Percentiles rank a stretch among this genome's conserved stretches.
Conservation (phyloP, 1,140 invertebrate genomes). For the Manduca sexta region DNA sequence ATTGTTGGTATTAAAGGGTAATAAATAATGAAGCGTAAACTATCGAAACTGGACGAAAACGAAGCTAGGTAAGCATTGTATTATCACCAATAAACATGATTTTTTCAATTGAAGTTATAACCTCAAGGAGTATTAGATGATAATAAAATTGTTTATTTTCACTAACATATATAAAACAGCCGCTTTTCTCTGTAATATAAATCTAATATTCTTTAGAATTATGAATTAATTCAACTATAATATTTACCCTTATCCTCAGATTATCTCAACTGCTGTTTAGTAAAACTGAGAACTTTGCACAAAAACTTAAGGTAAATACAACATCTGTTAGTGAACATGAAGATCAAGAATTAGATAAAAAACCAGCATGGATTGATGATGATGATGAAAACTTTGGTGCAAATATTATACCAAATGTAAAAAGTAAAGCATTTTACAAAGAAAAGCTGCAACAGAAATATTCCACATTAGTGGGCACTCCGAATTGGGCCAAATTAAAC, state of each 20-base stretch:
- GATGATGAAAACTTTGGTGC: slow-evolving; percentile 17
- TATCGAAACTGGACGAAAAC: slow-evolving; percentile 26
- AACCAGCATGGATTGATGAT: slow-evolving; percentile 19
- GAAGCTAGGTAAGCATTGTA: slow-evolving; percentile 32
- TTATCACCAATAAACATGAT: background rate
- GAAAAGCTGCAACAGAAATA: slow-evolving; percentile 21
- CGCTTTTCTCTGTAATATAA: too few species aligned
- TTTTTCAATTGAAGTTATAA: too few species aligned
- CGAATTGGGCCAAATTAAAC: slow-evolving; percentile 81
- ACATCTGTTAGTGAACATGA: background rate
- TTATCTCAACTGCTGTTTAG: slow-evolving; percentile 16
- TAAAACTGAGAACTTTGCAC: slow-evolving; percentile 11
- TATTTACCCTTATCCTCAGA: slow-evolving; percentile 6
- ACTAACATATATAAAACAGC: too few species aligned
- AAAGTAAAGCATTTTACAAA: slow-evolving; percentile 10
- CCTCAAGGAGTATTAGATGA: too few species aligned
- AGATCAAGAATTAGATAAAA: background rate
- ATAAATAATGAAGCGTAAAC: slow-evolving; percentile 5
- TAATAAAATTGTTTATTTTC: too few species aligned
- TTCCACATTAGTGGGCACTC: slow-evolving; percentile 57
- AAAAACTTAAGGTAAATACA: slow-evolving; percentile 8
- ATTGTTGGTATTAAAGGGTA: too few species aligned
- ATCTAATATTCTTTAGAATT: too few species aligned
- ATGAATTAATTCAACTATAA: too few species aligned
- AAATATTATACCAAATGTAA: slow-evolving; percentile 12